phyloP scores from a whole-genome alignment of 1,140 invertebrate genomes.

The Lasaia peninsularis region DNA sequence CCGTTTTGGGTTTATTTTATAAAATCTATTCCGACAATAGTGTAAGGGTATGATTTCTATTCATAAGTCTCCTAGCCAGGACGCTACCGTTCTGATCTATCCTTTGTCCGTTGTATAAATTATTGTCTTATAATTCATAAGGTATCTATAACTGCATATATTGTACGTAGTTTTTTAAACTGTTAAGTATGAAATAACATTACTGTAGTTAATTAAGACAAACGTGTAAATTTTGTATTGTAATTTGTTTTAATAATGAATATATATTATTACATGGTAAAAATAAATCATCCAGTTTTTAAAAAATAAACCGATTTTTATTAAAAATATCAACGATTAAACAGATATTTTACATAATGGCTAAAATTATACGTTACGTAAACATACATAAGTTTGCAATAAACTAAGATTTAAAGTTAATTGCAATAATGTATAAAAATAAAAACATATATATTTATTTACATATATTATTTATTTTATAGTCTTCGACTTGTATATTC shows the following conservation, averaged over 20 bases:
- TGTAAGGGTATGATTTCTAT: slow-evolving; percentile 51
- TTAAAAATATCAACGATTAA: slow-evolving; percentile 21
- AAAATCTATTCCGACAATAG: slow-evolving; percentile 49
- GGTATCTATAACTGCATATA: slow-evolving; percentile 67
- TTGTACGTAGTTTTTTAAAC: slow-evolving; percentile 72
- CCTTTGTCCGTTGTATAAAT: slow-evolving; percentile 70
- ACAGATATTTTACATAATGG: slow-evolving; percentile 9
- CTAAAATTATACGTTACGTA: too few species aligned
- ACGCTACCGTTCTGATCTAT: slow-evolving; percentile 34
- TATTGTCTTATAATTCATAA: slow-evolving; percentile 63
- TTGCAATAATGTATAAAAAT: too few species aligned
- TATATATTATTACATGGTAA: slow-evolving; percentile 76
- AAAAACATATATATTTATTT: too few species aligned
- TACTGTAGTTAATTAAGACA: slow-evolving; percentile 68
- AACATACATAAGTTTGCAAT: too few species aligned
- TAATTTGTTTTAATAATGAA: slow-evolving; percentile 76
- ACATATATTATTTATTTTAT: too few species aligned
- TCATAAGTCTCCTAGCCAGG: slow-evolving; percentile 42
- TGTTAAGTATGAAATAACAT: slow-evolving; percentile 70
- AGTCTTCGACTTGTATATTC: too few species aligned
- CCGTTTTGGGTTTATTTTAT: slow-evolving; percentile 39
- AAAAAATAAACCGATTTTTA: slow-evolving; percentile 69
- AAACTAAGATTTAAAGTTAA: too few species aligned
- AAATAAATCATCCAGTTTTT: slow-evolving; percentile 76
- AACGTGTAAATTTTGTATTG: slow-evolving; percentile 75